Conservation (phyloP, 2,888 invertebrate species). For the Microdon myrmicae region DNA sequence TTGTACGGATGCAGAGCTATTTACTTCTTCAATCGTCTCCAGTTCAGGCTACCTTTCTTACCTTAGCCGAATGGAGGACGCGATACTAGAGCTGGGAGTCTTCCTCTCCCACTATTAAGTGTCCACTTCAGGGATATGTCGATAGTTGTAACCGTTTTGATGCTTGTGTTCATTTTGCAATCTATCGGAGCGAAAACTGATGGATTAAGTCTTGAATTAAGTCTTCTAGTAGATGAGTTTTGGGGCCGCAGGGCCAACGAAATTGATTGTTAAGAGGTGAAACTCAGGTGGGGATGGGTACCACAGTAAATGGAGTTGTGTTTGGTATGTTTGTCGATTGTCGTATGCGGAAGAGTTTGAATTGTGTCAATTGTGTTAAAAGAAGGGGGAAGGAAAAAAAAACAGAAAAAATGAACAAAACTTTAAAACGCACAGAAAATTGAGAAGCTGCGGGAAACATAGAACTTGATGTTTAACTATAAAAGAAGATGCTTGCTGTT, state of each 20-base stretch:
- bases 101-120: too few relatives aligned
- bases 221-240: slow-evolving; percentile 21
- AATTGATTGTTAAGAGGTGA: slow-evolving; percentile 27
- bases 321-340: slow-evolving; percentile 23
- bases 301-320: slow-evolving; percentile 18
- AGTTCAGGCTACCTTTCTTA: slow-evolving; percentile 17
- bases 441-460: too few relatives aligned
- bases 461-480: too few relatives aligned
- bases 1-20: slow-evolving; percentile 48
- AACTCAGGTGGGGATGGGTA: slow-evolving; percentile 28
- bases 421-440: too few relatives aligned
- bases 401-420: too few relatives aligned
- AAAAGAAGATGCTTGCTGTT: too few relatives aligned
- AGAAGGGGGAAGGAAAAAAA: background rate
- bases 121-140: too few relatives aligned
- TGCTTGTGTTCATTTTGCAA: slow-evolving; percentile 15
- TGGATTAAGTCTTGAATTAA: slow-evolving; percentile 44
- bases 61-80: too few relatives aligned
- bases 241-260: slow-evolving; percentile 36
- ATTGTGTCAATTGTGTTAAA: slow-evolving; percentile 44
- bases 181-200: slow-evolving; percentile 34
- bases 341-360: slow-evolving; percentile 47
- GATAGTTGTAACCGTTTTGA: too few relatives aligned
- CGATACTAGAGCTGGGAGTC: too few relatives aligned
- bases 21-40: slow-evolving; percentile 23